These are phyloP conservation scores for Caretta caretta DNA, from an alignment of 2,113 vertebrate species.

Conservation along the genomic window DNA sequence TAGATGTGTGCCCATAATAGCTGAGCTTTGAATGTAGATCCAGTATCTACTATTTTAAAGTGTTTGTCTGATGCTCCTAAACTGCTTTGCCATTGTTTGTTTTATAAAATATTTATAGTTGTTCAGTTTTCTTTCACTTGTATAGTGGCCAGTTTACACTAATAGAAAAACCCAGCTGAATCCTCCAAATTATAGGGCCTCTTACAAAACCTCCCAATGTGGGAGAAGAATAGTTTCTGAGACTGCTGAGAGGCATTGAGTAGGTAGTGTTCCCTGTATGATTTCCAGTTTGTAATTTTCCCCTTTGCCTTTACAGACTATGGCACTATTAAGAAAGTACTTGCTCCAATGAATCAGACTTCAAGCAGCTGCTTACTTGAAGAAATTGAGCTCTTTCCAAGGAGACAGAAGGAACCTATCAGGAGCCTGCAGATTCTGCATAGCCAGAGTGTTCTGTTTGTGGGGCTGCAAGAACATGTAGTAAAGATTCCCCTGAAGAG, in stretches of 20 bases:
- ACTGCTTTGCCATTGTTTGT: neutral
- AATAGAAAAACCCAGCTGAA: neutral
- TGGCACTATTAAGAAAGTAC: conserved; percentile 95
- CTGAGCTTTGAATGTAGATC: neutral
- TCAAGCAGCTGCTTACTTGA: conserved; percentile 92
- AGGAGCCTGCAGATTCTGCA: conserved; percentile 93
- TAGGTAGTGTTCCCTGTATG: neutral
- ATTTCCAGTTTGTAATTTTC: neutral
- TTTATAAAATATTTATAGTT: neutral
- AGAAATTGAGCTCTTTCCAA: conserved; percentile 92
- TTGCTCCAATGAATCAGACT: conserved; percentile 90
- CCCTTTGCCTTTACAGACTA: conserved; percentile 84
- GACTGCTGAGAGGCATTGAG: neutral
- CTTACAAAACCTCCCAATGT: neutral
- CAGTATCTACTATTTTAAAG: neutral
- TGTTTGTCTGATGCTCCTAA: neutral
- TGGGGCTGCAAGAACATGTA: conserved; percentile 92
- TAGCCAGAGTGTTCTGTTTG: conserved; percentile 93
- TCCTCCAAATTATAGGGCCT: neutral
- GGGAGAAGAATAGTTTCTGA: neutral
- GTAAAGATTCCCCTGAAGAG: conserved; percentile 95
- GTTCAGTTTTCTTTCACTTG: neutral
- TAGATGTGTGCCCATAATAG: neutral
- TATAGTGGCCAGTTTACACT: neutral
- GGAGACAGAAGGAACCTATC: conserved; percentile 86